Base-by-base conservation (phyloP, 1,140 invertebrate genomes). In the Drosophila lowei region DNA sequence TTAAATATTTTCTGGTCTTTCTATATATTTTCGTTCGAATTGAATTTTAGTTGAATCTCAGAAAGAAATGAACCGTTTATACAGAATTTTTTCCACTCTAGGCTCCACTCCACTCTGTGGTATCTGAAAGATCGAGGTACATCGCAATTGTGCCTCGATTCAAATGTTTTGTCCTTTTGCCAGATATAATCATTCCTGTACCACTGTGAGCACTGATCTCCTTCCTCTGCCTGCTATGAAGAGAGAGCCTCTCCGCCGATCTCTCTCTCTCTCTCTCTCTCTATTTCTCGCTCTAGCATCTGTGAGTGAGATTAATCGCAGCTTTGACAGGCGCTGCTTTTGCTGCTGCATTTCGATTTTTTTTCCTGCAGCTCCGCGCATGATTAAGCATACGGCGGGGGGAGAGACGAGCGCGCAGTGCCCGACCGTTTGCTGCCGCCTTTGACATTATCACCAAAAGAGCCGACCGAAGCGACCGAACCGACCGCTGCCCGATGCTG, bases 261-360 rank as follows among this genome's bases (percentile, higher is more conserved):
- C n/a, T n/a, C 30, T 34, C 34, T 38, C 5, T 43, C 44, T 38
- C 7, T 11, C 16, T 9, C 28, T 72, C 54, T 46, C 59, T 46
- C 54, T 28, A 28, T 56, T 44, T 78, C 21, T 25, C 41, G 16
- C 55, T 42, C 43, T 30, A n/a, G 25, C 62, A 25, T 70, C 54
- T 63, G 57, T 85, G 83, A 88, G 79, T 88, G 83, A 88, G 83
- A 88, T 88, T 88, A 88, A 88, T 88, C 83, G 83, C 83, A 67
- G 79, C 75, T 88, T 88, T 88, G 83, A 88, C 83, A 88, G 83
- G 74, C 66, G 60, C 62, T 84, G 80, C 79, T 72, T 85, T 83
- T 77, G 80, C 58, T 70, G 81, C 81, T 77, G 77, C 80, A 62
- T 62, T 80, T 85, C 21, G 41, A 34, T 77, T 75, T 67, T 62